These are phyloP conservation scores for Mystacornis crossleyi DNA, from an alignment of 2,113 vertebrate species.

Conservation along the genomic window DNA sequence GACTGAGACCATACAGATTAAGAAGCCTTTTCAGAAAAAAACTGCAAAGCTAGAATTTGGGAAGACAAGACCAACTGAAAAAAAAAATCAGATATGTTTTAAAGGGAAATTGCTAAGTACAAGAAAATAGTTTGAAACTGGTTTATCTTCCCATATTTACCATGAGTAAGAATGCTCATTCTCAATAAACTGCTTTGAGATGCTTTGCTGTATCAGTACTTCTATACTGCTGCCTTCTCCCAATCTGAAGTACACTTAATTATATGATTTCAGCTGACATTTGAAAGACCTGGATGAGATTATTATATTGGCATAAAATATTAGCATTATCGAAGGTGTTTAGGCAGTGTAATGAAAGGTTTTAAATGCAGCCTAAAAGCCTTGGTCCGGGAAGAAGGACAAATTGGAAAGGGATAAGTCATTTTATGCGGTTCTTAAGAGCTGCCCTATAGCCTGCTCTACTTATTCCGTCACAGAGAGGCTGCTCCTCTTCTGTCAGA, in stretches of 20 bases:
- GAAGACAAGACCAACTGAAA: not conserved
- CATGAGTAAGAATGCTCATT: not conserved
- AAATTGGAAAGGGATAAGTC: not conserved
- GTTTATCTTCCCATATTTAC: not conserved
- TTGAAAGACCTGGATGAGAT: not conserved
- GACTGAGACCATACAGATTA: not conserved
- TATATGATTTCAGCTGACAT: not conserved
- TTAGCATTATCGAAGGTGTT: not conserved
- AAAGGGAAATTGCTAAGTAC: not conserved
- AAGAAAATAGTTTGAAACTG: not conserved
- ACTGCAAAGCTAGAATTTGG: not conserved
- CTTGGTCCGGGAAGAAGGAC: not conserved
- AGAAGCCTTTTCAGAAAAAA: not conserved
- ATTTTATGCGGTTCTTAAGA: not conserved
- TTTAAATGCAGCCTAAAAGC: not conserved
- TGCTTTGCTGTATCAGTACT: not conserved
- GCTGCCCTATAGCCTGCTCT: not conserved
- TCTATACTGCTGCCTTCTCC: not conserved
- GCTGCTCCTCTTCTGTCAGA: not conserved
- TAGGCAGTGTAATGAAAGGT: not conserved
- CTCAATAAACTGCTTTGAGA: not conserved
- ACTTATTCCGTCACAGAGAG: not conserved
- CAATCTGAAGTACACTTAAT: not conserved
- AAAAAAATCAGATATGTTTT: not conserved
- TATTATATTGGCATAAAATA: not conserved